Percentiles rank a stretch among this genome's conserved stretches.
These are phyloP conservation scores for Anolis sagrei DNA, from an alignment of 2,113 vertebrate species.

Conservation along the genomic window DNA sequence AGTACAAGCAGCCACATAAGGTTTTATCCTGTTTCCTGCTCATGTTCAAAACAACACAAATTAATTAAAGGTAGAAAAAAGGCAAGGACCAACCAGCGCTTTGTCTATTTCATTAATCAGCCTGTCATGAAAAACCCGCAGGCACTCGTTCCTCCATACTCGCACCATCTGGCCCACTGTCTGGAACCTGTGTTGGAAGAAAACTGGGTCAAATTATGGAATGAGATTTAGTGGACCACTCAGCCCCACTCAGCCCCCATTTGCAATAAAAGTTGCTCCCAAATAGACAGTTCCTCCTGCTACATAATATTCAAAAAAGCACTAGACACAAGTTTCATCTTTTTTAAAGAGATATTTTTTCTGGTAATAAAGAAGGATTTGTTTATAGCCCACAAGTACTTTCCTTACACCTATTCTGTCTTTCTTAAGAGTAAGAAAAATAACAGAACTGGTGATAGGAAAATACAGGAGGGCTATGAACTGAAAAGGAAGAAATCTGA, in stretches of 20 bases:
- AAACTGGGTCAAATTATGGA: slow-evolving; percentile 36
- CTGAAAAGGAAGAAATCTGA: not conserved
- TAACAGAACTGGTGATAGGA: not conserved
- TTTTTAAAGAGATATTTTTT: too few relatives aligned
- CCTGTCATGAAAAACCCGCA: slow-evolving; percentile 95
- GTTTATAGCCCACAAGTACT: too few relatives aligned
- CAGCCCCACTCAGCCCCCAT: not conserved
- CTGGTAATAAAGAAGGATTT: too few relatives aligned
- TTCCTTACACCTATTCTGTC: too few relatives aligned
- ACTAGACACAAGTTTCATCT: not conserved
- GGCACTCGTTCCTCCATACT: slow-evolving; percentile 96
- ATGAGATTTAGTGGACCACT: slow-evolving; percentile 2
- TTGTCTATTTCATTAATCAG: slow-evolving; percentile 91
- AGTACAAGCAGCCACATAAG: too few relatives aligned
- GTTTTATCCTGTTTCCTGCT: too few relatives aligned
- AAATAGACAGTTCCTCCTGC: not conserved
- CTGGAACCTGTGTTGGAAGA: slow-evolving; percentile 79
- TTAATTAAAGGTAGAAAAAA: not conserved
- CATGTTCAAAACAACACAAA: too few relatives aligned
- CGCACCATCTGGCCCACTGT: slow-evolving; percentile 89
- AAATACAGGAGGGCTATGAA: not conserved
- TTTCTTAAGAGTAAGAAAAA: not conserved
- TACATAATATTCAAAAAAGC: not conserved
- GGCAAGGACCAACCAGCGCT: slow-evolving; percentile 79
- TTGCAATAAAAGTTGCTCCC: not conserved